Evolutionary conservation across 2,888 invertebrate genomes (phyloP), one percentile per base, ranked within the genome.

Genomic region (Callyntrura sp.): DNA sequence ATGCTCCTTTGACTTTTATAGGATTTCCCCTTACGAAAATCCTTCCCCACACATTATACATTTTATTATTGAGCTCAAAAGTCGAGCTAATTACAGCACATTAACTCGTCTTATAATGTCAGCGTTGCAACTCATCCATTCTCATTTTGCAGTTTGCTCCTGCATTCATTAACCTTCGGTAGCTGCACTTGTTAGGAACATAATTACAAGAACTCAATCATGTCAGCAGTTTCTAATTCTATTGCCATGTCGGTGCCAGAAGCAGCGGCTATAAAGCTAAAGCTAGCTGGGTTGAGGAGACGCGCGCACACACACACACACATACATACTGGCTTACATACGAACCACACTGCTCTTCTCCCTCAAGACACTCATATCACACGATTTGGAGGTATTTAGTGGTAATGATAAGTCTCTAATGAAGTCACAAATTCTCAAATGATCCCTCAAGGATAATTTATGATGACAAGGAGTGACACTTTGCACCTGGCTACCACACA

Each of bases 401-500:
- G 20, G 51, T 78, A 78, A 62, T 79, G 68, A 85, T 81, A 81
- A 87, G 87, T 48, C 57, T 79, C 51, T 89, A 89, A 84, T 89
- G 89, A 88, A 84, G 88, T 76, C 78, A 82, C 83, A 84, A 84
- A 89, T 79, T 83, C 82, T 82, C 62, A 60, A 88, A 84, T 84
- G 79, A 83, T 83, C 78, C 88, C 79, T 85, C 84, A 83, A 79
- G 89, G 83, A 68, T 89, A 78, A 89, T 84, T 83, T 88, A 88
- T 51, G 88, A 83, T 82, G 88, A 85, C 84, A 89, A 35, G 79
- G 79, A 84, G 79, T 51, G 83, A 28, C 89, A 89, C 57, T 78
- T 89, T 88, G 79, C 85, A 88, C 88, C 88, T 88, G 88, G 84
- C 25, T 45, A 79, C 55, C n/a, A 57, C 88, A 60, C 57, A 79